phyloP scores from a whole-genome alignment of 2,888 invertebrate species.

The Geophilus truncorum region DNA sequence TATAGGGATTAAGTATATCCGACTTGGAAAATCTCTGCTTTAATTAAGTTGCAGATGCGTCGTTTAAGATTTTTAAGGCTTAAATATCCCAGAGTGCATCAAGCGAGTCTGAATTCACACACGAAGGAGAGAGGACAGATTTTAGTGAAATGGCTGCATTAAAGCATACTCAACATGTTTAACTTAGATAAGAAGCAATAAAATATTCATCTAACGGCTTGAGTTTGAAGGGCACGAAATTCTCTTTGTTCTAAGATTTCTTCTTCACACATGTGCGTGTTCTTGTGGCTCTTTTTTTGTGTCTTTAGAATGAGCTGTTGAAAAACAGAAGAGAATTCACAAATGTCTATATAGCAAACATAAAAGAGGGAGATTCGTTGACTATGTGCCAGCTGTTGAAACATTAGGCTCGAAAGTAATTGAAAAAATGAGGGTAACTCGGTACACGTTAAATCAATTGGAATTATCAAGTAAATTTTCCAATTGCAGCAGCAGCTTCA shows the following conservation, averaged over 20 bases:
- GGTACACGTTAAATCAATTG: not conserved
- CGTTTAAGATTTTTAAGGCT: not conserved
- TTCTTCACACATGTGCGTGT: not conserved
- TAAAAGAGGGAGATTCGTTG: not conserved
- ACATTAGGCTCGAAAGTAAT: not conserved
- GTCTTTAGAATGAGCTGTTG: not conserved
- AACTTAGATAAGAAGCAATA: conserved; percentile 1
- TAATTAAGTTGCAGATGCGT: conserved; percentile 13
- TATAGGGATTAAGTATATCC: not conserved
- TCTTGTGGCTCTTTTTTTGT: not conserved
- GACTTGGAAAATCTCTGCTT: not conserved
- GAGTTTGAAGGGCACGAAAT: conserved; percentile 13
- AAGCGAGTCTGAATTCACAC: conserved; percentile 8
- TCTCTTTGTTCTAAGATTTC: not conserved
- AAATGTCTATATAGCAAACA: not conserved
- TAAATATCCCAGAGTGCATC: conserved; percentile 13
- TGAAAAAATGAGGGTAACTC: not conserved
- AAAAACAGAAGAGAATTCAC: not conserved
- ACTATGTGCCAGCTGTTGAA: conserved; percentile 5
- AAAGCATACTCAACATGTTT: conserved; percentile 11
- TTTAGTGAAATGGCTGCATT: not conserved
- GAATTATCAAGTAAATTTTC: not conserved
- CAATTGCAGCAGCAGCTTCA: not conserved
- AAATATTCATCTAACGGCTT: conserved; percentile 14
- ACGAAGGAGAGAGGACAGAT: not conserved